Evolutionary conservation across 2,113 vertebrate genomes (phyloP), one percentile per base, ranked within the genome.

Genomic region (Microcebus lehilahytsara): DNA sequence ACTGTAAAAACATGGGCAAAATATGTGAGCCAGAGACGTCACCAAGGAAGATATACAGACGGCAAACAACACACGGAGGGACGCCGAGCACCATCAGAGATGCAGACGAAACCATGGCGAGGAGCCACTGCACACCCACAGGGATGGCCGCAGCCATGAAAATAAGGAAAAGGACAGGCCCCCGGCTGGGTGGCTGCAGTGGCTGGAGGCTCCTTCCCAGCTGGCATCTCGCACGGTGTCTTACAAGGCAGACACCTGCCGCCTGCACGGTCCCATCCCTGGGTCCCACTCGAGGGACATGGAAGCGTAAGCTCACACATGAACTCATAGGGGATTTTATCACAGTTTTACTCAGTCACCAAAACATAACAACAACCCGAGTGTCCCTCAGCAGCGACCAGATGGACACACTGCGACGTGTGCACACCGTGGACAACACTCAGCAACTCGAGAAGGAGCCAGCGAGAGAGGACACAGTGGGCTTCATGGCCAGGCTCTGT

Each of bases 61-160:
- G 27, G 22, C 16, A 9, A 58, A 16, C 72, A 37, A 2, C 32
- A 74, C 72, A 16, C 3, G 12, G 40, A 9, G 72, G 27, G 72
- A 30, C 10, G 3, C 62, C 30, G 25, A 30, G 62, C 27, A 4
- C 13, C 62, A 30, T 64, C 62, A 64, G 62, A 62, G 25, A 62
- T 62, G 60, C 60, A 62, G 60, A 62, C 1, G 20, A 22, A 58
- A 58, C 60, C 60, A 16, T 13, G 7, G 32, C 6, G 23, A 62
- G 27, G 30, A 3, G 77, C 49, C 20, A 1, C 2, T 30, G 0
- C 56, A 8, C 12, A 12, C 25, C 22, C 19, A 0, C 12, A 2
- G 4, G 56, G 56, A 12, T 32, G 64, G 64, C 23, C 4, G 9
- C 23, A 62, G 23, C 25, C 23, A 62, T 27, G 2, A 27, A 9